Evolutionary conservation across 2,797 vertebrate species (phyloP).

Genomic region (Pachyuromys duprasi): DNA sequence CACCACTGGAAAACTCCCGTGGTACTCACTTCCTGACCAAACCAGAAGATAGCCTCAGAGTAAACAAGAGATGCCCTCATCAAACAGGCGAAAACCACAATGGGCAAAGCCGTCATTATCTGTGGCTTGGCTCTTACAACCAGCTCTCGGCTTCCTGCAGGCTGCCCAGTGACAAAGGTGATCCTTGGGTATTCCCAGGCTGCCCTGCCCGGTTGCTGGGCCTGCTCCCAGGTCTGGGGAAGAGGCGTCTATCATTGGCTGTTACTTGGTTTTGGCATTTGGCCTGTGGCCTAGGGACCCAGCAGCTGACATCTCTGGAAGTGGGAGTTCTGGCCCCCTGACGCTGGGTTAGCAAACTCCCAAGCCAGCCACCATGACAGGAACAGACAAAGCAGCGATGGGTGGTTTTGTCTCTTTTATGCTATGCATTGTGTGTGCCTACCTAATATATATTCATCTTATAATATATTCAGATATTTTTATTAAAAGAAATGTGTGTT

Average conservation of each 20-base stretch:
- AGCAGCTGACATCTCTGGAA: neutral
- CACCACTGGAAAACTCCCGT: accelerated
- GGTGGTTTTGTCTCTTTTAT: neutral
- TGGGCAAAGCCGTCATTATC: neutral
- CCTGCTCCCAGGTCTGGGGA: neutral
- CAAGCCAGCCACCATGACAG: accelerated
- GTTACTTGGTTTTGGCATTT: accelerated
- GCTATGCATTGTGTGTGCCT: accelerated
- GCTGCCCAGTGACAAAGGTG: neutral
- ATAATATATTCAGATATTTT: neutral
- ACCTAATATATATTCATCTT: neutral
- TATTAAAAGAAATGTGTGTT: neutral
- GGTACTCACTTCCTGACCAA: accelerated
- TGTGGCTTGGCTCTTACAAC: accelerated
- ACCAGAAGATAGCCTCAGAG: neutral
- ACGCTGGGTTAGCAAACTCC: neutral
- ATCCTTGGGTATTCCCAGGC: neutral
- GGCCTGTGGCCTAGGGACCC: neutral
- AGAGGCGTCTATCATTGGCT: neutral
- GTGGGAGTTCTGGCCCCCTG: neutral
- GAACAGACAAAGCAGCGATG: accelerated
- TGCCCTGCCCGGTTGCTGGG: neutral
- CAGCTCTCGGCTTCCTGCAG: accelerated
- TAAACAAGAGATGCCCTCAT: neutral
- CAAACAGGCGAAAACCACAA: too few species aligned